These are phyloP conservation scores for Haliclona indistincta DNA, from an alignment of 37 sponge, comb jelly and placozoan species.

Conservation along the genomic window DNA sequence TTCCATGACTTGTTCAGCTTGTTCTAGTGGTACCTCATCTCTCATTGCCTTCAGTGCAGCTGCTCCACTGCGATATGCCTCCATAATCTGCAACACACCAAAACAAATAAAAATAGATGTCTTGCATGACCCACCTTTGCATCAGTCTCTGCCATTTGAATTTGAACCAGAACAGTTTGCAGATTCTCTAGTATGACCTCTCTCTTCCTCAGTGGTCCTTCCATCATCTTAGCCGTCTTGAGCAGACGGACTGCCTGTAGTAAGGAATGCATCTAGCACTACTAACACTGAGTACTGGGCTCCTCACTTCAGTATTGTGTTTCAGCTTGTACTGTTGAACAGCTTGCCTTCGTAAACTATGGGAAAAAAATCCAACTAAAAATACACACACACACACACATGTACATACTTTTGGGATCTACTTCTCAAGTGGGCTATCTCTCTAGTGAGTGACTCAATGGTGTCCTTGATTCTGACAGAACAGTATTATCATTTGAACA, in stretches of 20 bases:
- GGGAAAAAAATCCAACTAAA: background rate
- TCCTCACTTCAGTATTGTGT: conserved; percentile 12
- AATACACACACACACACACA: background rate
- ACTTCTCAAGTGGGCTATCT: background rate
- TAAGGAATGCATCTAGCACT: background rate
- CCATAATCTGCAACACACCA: background rate
- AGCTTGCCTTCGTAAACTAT: no score
- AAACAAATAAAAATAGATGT: background rate
- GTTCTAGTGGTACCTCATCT: conserved; percentile 1
- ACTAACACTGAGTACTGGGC: background rate
- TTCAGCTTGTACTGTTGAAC: no score
- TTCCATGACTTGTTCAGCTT: conserved; percentile 15
- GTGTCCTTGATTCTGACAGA: background rate
- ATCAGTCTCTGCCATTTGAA: conserved; percentile 77
- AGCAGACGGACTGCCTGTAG: conserved; percentile 28
- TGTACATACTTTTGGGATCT: background rate
- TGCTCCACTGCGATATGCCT: conserved; percentile 34
- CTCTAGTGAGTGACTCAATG: background rate
- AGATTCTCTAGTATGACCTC: conserved; percentile 39
- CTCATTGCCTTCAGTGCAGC: conserved; percentile 23
- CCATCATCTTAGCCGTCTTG: background rate
- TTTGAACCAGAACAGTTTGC: conserved; percentile 39
- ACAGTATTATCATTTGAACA: background rate
- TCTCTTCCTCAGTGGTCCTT: background rate
- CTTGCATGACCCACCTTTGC: conserved; percentile 40